A percentile compares a stretch with the other conserved stretches of the same genome.
These are phyloP conservation scores for Strigamia transsilvanica DNA, from an alignment of 2,888 invertebrate species.

Conservation along the genomic window DNA sequence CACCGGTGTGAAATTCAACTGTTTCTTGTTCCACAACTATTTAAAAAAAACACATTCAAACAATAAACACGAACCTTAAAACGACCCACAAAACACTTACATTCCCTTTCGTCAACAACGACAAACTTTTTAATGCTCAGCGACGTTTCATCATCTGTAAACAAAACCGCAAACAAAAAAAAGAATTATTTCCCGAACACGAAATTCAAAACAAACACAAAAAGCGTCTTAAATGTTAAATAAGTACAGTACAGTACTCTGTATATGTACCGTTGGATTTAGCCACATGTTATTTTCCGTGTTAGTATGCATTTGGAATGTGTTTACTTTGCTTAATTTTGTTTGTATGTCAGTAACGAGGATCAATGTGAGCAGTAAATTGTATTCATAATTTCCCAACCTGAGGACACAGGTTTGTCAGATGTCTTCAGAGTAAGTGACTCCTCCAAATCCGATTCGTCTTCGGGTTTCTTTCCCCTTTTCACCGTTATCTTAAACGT, in stretches of 20 bases:
- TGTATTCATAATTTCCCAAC: conserved; percentile 54
- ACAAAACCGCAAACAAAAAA: conserved; percentile 53
- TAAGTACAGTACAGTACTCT: too few relatives aligned
- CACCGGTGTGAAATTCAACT: conserved; percentile 66
- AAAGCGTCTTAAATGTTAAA: neutral
- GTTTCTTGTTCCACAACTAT: conserved; percentile 21
- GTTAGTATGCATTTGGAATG: conserved; percentile 14
- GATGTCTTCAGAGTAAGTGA: conserved; percentile 56
- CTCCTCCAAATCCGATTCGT: conserved; percentile 64
- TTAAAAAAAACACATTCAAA: neutral
- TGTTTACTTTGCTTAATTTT: neutral
- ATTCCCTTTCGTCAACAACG: conserved; percentile 66
- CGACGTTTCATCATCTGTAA: conserved; percentile 76
- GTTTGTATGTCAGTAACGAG: neutral
- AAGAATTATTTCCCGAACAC: neutral
- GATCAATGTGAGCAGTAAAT: neutral
- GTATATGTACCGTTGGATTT: too few relatives aligned
- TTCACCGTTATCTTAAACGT: conserved; percentile 60
- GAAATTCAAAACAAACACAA: neutral
- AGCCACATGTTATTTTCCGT: neutral
- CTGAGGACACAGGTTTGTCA: conserved; percentile 54
- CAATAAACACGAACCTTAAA: neutral
- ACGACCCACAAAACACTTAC: neutral
- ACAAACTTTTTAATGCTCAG: conserved; percentile 76
- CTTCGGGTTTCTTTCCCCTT: conserved; percentile 63